These are phyloP conservation scores for Corythaeola cristata DNA, from an alignment of 2,113 vertebrate genomes.

Conservation along the genomic window DNA sequence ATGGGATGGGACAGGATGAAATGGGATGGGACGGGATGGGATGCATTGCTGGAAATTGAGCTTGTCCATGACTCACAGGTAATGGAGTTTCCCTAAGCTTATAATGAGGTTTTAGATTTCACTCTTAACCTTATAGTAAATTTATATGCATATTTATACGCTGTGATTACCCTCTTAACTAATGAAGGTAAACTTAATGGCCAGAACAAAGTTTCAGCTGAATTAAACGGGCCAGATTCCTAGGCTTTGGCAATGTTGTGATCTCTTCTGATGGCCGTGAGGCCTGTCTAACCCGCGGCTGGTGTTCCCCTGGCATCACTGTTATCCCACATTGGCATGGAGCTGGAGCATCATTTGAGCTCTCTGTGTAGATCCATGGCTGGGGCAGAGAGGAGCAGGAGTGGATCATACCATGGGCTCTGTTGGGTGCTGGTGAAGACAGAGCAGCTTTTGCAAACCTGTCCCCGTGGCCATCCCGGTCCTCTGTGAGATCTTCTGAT, in stretches of 20 bases:
- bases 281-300: not conserved
- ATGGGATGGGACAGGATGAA: rapidly evolving
- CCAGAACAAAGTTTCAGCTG: not conserved
- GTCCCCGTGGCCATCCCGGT: not conserved
- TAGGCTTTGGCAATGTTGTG: not conserved
- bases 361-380: not conserved
- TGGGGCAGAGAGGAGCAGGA: not conserved
- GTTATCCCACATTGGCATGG: rapidly evolving
- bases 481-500: not conserved
- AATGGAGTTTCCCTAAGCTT: not conserved
- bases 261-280: not conserved
- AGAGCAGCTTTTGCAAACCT: not conserved
- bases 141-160: not conserved
- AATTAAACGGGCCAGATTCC: not conserved
- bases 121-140: not conserved
- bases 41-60: not conserved
- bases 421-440: not conserved
- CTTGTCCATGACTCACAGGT: not conserved
- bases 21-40: not conserved
- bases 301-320: not conserved
- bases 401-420: not conserved
- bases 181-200: not conserved
- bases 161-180: not conserved
- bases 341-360: not conserved
- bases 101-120: not conserved